Conservation (phyloP, 2,888 invertebrate species). For the Acanthosepion lycidas region DNA sequence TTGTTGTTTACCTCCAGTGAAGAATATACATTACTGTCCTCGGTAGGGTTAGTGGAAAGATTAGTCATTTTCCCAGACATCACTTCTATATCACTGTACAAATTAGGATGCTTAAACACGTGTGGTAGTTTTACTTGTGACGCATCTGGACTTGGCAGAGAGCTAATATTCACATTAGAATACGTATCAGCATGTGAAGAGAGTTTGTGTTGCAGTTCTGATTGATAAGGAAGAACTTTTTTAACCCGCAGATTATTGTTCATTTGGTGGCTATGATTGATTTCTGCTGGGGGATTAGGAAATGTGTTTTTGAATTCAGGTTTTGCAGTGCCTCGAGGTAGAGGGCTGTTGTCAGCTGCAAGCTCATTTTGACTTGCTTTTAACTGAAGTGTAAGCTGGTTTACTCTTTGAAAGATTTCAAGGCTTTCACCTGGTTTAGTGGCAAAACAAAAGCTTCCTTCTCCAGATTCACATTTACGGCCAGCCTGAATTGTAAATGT, state of each 20-base stretch:
- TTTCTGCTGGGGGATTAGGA: neutral
- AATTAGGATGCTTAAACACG: neutral
- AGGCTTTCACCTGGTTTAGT: neutral
- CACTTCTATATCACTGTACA: neutral
- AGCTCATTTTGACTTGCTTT: neutral
- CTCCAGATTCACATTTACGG: slow-evolving; percentile 47
- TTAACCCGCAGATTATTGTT: neutral
- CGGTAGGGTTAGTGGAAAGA: neutral
- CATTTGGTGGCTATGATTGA: neutral
- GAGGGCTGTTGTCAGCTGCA: neutral
- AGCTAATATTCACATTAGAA: neutral
- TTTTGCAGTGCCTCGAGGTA: neutral
- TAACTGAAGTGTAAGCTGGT: neutral
- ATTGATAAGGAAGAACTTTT: neutral
- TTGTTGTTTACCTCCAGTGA: neutral
- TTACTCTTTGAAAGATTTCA: neutral
- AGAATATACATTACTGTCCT: neutral
- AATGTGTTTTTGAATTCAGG: neutral
- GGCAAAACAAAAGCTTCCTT: slow-evolving; percentile 37
- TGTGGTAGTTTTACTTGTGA: neutral
- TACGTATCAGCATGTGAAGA: neutral
- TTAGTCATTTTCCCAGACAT: neutral
- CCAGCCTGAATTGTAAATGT: slow-evolving; percentile 49
- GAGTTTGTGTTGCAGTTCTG: neutral
- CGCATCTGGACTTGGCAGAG: neutral